Base-by-base conservation (phyloP, 2,888 invertebrate genomes). In the Drosophila phalerata region DNA sequence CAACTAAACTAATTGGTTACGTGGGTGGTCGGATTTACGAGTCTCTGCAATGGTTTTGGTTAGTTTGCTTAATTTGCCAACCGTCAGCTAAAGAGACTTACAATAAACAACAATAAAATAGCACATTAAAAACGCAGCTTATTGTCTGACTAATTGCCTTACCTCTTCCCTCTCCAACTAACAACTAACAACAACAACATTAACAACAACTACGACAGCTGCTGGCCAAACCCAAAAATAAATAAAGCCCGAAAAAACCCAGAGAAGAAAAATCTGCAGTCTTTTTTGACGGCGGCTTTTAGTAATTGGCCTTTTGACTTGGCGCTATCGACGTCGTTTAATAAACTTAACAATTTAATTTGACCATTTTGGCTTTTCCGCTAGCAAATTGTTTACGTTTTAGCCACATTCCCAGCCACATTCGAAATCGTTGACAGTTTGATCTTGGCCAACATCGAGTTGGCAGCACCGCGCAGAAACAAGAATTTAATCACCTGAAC, bases 341-440 rank as follows among this genome's bases (percentile, higher is more conserved):
- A 71, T 77, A 72, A 80, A 80, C 57, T 71, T 68, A 81, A 85
- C 85, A 87, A 85, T 85, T 85, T 87, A 74, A 82, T 86, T 81
- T 74, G 69, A 19, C 28, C 52, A 53, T 55, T 70, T 77, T 60
- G 42, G 56, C 49, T 66, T 56, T 53, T 53, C 30, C 53, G 30
- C 10, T n/a, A n/a, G 49, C 28, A 48, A 71, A 61, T 67, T 62
- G 47, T 67, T 67, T 17, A 32, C 30, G 19, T 32, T 30, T 43
- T 28, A 19, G 32, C 15, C 17, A 25, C 37, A 32, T 52, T 48
- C 49, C 48, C 30, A 15, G 11, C 17, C 58, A 8, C 32, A 2
- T 22, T 11, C 17, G 0, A 32, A 11, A 15, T 34, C 25, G 38
- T 38, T 61, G 64, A 56, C 74, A 52, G 58, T 48, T 57, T 48